Percentiles rank a stretch among this genome's conserved stretches.
Conservation (phyloP, 2,888 invertebrate species). For the Scaptomyza tumidula region DNA sequence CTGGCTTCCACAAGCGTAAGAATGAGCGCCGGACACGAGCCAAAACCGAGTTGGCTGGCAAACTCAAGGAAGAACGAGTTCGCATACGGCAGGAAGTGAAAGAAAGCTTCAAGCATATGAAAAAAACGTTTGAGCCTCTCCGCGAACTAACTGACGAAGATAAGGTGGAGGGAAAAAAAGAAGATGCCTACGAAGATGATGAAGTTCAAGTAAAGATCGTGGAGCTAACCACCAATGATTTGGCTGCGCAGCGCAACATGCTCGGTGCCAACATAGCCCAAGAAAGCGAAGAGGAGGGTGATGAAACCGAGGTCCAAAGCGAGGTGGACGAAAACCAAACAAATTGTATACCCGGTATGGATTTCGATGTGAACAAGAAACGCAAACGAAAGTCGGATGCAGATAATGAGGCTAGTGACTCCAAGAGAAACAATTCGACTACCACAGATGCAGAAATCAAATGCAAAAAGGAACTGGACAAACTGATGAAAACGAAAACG, state of each 20-base stretch:
- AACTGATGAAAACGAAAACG: slow-evolving; percentile 89
- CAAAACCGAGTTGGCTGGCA: slow-evolving; percentile 88
- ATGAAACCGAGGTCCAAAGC: slow-evolving; percentile 59
- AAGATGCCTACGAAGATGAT: slow-evolving; percentile 89
- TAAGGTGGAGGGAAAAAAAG: slow-evolving; percentile 80
- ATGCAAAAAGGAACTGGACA: slow-evolving; percentile 89
- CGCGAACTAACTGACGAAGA: slow-evolving; percentile 85
- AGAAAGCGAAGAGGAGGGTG: slow-evolving; percentile 81
- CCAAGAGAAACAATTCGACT: background rate
- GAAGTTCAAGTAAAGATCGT: slow-evolving; percentile 92
- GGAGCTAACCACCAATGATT: slow-evolving; percentile 89
- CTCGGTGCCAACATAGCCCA: slow-evolving; percentile 87
- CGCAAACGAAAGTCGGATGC: slow-evolving; percentile 39
- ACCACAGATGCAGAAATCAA: slow-evolving; percentile 26
- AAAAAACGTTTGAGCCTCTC: slow-evolving; percentile 89
- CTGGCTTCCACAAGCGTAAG: slow-evolving; percentile 93
- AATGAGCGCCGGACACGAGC: slow-evolving; percentile 90
- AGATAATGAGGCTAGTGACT: background rate
- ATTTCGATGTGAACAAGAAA: slow-evolving; percentile 67
- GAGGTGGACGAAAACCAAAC: slow-evolving; percentile 41
- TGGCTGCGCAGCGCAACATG: slow-evolving; percentile 89
- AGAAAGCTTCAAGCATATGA: slow-evolving; percentile 90
- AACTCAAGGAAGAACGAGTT: slow-evolving; percentile 90
- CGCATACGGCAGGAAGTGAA: slow-evolving; percentile 91
- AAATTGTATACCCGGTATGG: slow-evolving; percentile 82